phyloP scores from a whole-genome alignment of 2,888 invertebrate species.

The Drosophila cyrtoloma region DNA sequence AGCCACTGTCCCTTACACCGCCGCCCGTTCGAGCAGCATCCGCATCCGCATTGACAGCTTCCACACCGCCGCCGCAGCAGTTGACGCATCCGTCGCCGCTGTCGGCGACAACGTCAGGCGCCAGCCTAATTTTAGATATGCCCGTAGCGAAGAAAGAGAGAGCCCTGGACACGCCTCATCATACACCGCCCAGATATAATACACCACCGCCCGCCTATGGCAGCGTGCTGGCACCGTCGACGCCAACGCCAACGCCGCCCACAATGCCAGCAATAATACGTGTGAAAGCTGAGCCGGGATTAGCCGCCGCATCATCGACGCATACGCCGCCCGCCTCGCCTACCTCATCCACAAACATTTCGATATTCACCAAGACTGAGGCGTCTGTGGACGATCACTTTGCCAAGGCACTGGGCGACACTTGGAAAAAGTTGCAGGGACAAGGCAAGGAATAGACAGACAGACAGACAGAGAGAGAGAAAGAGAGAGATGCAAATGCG shows the following conservation, averaged over 20 bases:
- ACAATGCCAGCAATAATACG: slow-evolving; percentile 80
- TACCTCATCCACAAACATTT: slow-evolving; percentile 73
- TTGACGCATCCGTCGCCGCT: slow-evolving; percentile 34
- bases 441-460: slow-evolving; percentile 84
- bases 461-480: neutral
- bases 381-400: slow-evolving; percentile 95
- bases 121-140: slow-evolving; percentile 52
- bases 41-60: slow-evolving; percentile 45
- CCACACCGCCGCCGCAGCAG: slow-evolving; percentile 44
- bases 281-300: slow-evolving; percentile 81
- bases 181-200: slow-evolving; percentile 71
- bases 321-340: slow-evolving; percentile 78
- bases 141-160: slow-evolving; percentile 53
- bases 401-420: slow-evolving; percentile 94
- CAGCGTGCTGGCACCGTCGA: slow-evolving; percentile 46
- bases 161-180: slow-evolving; percentile 60
- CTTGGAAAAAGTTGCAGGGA: slow-evolving; percentile 91
- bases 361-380: slow-evolving; percentile 76
- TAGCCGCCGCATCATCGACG: slow-evolving; percentile 78
- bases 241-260: slow-evolving; percentile 58
- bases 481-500: slow-evolving; percentile 12
- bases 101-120: slow-evolving; percentile 25
- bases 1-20: slow-evolving; percentile 70
- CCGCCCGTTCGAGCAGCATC: slow-evolving; percentile 63
- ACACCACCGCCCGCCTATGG: slow-evolving; percentile 70